Evolutionary conservation across 1,140 invertebrate genomes (phyloP).

Genomic region (Lepidurus apus): DNA sequence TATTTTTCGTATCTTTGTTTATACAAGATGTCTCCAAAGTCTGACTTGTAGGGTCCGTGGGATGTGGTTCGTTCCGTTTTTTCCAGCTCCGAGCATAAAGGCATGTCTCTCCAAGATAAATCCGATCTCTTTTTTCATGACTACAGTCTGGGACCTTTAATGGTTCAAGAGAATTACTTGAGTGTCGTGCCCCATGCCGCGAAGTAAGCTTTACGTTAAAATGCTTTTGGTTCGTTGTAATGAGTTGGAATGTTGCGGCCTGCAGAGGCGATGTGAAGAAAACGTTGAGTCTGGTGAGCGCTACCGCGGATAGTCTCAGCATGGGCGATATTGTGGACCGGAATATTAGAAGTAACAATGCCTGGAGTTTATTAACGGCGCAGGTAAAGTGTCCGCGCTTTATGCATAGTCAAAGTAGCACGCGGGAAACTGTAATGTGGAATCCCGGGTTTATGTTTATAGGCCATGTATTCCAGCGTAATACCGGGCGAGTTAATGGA

Average conservation of each 20-base stretch:
- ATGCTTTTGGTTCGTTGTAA: slow-evolving; percentile 23
- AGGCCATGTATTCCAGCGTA: slow-evolving; percentile 85
- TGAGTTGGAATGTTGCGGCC: slow-evolving; percentile 27
- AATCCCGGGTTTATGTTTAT: slow-evolving; percentile 36
- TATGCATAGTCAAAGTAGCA: slow-evolving; percentile 23
- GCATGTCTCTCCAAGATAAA: slow-evolving; percentile 79
- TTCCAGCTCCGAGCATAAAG: slow-evolving; percentile 68
- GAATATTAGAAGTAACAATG: slow-evolving; percentile 65
- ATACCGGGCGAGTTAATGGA: slow-evolving; percentile 79
- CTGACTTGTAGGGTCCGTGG: slow-evolving; percentile 69
- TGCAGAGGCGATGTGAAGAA: slow-evolving; percentile 41
- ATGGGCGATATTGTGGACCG: slow-evolving; percentile 79
- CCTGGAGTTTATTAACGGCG: slow-evolving; percentile 84
- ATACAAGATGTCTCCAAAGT: not conserved
- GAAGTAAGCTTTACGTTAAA: slow-evolving; percentile 50
- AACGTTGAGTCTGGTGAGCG: slow-evolving; percentile 62
- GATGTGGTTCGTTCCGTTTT: slow-evolving; percentile 89
- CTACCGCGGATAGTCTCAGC: slow-evolving; percentile 75
- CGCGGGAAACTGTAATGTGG: slow-evolving; percentile 3
- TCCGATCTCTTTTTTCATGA: slow-evolving; percentile 93
- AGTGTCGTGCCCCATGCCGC: slow-evolving; percentile 60
- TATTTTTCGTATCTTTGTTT: slow-evolving; percentile 32
- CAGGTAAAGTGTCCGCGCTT: slow-evolving; percentile 53
- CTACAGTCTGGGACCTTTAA: slow-evolving; percentile 88
- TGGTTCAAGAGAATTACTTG: slow-evolving; percentile 97